phyloP scores from a whole-genome alignment of 1,140 invertebrate species.

The Orchesella cincta region DNA sequence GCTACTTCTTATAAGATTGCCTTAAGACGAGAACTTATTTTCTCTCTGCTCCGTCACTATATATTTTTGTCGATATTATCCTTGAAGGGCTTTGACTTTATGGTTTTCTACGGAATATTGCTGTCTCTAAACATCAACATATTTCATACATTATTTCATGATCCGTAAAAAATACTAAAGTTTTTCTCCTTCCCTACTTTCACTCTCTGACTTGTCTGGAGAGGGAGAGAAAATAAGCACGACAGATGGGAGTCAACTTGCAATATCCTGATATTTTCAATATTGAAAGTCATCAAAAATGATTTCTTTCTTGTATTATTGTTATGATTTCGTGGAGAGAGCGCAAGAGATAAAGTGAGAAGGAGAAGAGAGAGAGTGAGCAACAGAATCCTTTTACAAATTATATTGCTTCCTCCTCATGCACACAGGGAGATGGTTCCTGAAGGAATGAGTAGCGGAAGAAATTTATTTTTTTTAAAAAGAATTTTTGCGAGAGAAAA shows the following conservation, averaged over 20 bases:
- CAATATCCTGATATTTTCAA: background rate
- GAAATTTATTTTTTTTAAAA: background rate
- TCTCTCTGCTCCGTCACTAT: background rate
- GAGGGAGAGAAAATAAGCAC: no score
- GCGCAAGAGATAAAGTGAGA: background rate
- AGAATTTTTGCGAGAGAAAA: background rate
- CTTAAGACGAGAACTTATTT: background rate
- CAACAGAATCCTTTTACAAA: background rate
- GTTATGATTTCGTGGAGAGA: background rate
- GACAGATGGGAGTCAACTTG: no score
- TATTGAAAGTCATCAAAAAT: background rate
- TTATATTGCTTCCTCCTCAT: no score
- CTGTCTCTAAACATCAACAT: background rate
- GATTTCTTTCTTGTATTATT: background rate
- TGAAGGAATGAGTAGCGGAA: background rate
- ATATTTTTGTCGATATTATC: background rate
- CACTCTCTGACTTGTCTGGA: no score
- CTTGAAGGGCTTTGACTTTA: background rate
- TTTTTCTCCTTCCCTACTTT: slow-evolving; percentile 4
- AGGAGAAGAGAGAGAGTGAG: background rate
- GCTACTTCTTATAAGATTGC: no score
- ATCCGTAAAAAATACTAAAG: background rate
- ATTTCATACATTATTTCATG: slow-evolving; percentile 4
- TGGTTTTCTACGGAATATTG: background rate
- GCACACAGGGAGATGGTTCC: background rate